Evolutionary conservation across 2,888 invertebrate genomes (phyloP).

Genomic region (Maniola hyperantus): DNA sequence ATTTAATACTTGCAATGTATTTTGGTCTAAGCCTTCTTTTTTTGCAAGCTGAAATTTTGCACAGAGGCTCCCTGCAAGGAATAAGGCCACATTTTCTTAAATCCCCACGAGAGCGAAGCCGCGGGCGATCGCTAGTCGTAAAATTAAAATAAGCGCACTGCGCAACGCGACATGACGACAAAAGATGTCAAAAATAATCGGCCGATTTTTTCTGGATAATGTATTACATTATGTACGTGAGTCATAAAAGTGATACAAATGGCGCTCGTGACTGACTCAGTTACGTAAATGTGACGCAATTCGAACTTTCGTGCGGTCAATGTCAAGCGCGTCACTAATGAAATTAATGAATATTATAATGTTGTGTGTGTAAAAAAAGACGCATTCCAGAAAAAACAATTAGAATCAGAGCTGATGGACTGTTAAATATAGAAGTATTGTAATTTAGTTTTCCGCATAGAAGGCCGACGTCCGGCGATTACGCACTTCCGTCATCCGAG

Average conservation of each 20-base stretch:
- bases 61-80: too few relatives aligned
- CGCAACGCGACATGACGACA: constrained; percentile 2
- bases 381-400: neutral
- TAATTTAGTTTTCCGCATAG: too few relatives aligned
- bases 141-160: too few relatives aligned
- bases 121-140: too few relatives aligned
- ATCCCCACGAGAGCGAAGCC: too few relatives aligned
- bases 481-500: too few relatives aligned
- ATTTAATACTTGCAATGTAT: too few relatives aligned
- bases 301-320: constrained; percentile 71
- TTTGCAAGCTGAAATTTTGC: too few relatives aligned
- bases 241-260: constrained; percentile 57
- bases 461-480: too few relatives aligned
- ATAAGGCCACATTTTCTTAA: too few relatives aligned
- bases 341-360: neutral
- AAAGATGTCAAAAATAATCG: constrained; percentile 43
- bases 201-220: constrained; percentile 59
- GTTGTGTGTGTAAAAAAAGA: neutral
- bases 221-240: constrained; percentile 46
- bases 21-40: too few relatives aligned
- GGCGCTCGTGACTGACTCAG: constrained; percentile 41
- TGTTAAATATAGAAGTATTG: too few relatives aligned
- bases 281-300: constrained; percentile 62
- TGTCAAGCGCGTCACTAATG: constrained; percentile 50
- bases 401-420: neutral